phyloP scores from a whole-genome alignment of 2,797 vertebrate genomes.

The Sardinella longiceps region DNA sequence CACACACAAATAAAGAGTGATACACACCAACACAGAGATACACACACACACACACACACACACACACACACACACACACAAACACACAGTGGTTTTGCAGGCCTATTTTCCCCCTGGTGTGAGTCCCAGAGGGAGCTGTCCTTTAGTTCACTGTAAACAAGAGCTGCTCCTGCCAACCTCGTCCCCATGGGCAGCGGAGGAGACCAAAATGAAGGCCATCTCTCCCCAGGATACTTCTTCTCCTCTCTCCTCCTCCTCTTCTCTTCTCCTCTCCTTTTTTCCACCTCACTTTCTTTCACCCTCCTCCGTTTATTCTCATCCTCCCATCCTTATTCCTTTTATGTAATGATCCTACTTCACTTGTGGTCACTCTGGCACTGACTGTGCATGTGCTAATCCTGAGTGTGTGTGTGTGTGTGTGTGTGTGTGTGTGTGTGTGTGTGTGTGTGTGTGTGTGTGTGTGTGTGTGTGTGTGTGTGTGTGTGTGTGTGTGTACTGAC shows the following conservation, averaged over 20 bases:
- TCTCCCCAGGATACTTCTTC: background rate
- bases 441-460: too few species aligned
- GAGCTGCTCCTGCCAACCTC: background rate
- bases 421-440: too few species aligned
- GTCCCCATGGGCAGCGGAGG: background rate
- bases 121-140: background rate
- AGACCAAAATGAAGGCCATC: background rate
- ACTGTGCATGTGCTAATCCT: background rate
- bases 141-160: constrained; percentile 6
- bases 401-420: too few species aligned
- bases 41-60: background rate
- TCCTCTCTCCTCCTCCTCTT: background rate
- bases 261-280: background rate
- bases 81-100: background rate
- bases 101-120: background rate
- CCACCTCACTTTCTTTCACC: too few species aligned
- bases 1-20: too few species aligned
- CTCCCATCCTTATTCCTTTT: background rate
- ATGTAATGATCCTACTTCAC: background rate
- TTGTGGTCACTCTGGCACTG: too few species aligned
- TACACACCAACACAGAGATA: too few species aligned
- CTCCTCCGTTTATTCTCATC: background rate
- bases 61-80: background rate
- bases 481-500: too few species aligned
- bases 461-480: too few species aligned